Evolutionary conservation across 2,113 vertebrate genomes (phyloP), one percentile per base, ranked within the genome.

Genomic region (Planiliza haematocheilus): DNA sequence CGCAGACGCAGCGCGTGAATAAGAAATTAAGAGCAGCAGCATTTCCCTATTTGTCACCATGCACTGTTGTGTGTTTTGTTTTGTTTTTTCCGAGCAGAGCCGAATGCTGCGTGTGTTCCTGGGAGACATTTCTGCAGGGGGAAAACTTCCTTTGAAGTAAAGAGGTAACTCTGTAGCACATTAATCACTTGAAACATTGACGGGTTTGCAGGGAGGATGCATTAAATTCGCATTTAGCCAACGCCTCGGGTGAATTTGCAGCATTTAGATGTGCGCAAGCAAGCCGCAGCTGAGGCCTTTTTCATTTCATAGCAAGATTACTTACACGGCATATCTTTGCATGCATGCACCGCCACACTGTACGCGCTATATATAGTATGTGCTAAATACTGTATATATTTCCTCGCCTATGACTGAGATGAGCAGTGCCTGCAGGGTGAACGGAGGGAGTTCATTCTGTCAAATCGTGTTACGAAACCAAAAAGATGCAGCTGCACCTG

Each of bases 11-110:
- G 56, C 0, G 7, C 51, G 53, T 75, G 66, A 81, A 82, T 85
- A 70, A 70, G 70, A 79, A 57, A 82, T 13, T 7, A 69, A 10
- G 37, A 70, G 51, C 14, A 50, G 30, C 61, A 80, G 79, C 55
- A 48, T 67, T 52, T 66, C 30, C 24, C 0, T 64, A 59, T 85
- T 73, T 85, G 72, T 77, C 76, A 65, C n/a, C n/a, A n/a, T n/a
- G 63, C 57, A 7, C 20, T 51, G 56, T 68, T 30, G 24, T 5
- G 2, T 30, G 2, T 30, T 30, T 5, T 3, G 24, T 3, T 30
- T 30, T 30, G 5, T 30, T 30, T 84, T 84, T 72, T 62, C 70
- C 41, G 46, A 2, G 7, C 53, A 41, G 9, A 53, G 63, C 51
- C 39, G 30, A 70, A 39, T 18, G 51, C 11, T 38, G 16, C 16